A percentile compares a stretch with the other conserved stretches of the same genome.
Evolutionary conservation across 2,113 vertebrate species (phyloP).

Genomic region (Platysteira castanea): DNA sequence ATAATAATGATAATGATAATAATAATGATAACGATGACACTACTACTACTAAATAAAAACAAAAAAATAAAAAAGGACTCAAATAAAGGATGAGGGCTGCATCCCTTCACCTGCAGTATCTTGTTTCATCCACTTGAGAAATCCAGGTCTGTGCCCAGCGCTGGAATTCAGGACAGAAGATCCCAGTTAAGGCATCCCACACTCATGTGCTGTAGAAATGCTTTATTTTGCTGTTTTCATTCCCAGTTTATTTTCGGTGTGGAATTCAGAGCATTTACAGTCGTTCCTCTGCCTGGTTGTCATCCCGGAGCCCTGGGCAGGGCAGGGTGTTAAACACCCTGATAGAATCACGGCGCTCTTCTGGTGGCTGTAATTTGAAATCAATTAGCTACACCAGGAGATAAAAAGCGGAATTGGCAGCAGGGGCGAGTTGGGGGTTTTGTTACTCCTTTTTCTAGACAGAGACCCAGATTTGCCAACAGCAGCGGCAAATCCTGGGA

Average conservation of each 20-base stretch:
- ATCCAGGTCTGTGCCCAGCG: neutral
- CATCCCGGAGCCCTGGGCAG: neutral
- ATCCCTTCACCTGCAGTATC: accelerated
- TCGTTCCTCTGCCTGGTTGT: accelerated
- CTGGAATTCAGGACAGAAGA: neutral
- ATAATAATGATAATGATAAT: neutral
- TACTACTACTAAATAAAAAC: neutral
- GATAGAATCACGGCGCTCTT: neutral
- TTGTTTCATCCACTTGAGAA: neutral
- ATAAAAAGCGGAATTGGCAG: neutral
- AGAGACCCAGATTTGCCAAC: neutral
- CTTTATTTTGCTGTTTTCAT: neutral
- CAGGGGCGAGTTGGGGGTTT: neutral
- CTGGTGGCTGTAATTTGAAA: neutral
- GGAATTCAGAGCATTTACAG: neutral
- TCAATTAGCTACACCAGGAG: neutral
- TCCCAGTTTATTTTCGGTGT: neutral
- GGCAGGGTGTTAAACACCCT: neutral
- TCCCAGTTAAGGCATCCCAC: neutral
- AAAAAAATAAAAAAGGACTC: neutral
- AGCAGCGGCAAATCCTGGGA: neutral
- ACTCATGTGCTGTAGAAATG: accelerated
- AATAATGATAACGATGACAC: neutral
- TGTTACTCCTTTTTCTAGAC: neutral
- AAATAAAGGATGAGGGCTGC: too few species aligned